A percentile compares a stretch with the other conserved stretches of the same genome.
Evolutionary conservation across 2,797 vertebrate species (phyloP).

Genomic region (Rallus crepitans): DNA sequence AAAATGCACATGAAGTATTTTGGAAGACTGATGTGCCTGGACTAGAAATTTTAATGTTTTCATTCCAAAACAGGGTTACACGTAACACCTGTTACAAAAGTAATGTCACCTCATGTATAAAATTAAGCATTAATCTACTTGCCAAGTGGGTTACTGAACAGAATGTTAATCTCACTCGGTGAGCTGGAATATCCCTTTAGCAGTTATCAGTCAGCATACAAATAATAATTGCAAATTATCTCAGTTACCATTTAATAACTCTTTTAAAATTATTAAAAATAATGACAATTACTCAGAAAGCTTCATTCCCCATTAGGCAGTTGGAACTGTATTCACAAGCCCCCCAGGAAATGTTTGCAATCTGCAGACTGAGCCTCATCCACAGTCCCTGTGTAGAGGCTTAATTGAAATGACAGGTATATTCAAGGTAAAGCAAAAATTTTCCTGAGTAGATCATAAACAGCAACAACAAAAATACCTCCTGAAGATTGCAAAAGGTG

Average conservation of each 20-base stretch:
- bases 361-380: neutral
- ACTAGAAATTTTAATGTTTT: neutral
- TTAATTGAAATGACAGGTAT: neutral
- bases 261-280: neutral
- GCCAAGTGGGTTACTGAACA: neutral
- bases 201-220: neutral
- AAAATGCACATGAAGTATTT: neutral
- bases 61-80: neutral
- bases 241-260: neutral
- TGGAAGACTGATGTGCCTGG: neutral
- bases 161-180: neutral
- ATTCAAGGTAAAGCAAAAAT: neutral
- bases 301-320: neutral
- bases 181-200: neutral
- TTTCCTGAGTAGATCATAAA: neutral
- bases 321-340: neutral
- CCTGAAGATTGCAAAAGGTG: neutral
- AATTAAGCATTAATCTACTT: neutral
- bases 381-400: neutral
- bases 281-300: neutral
- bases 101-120: neutral
- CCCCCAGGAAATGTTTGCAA: neutral
- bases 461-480: neutral
- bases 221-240: neutral
- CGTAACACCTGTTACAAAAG: neutral